Conservation (phyloP, 2,888 invertebrate genomes). For the Euzetes globulus region DNA sequence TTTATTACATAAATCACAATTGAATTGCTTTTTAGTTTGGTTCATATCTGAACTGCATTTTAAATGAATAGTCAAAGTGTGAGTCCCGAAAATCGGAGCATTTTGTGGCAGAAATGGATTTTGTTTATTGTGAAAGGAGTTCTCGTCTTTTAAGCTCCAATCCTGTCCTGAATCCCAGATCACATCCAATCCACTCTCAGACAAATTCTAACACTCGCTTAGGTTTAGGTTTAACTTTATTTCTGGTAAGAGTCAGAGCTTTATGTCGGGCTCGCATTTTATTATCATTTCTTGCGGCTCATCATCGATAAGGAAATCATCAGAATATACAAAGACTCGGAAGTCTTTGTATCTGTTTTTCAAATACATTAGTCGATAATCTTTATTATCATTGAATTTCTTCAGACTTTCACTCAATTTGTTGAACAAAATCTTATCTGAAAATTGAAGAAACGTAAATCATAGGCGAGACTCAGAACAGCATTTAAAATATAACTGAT, state of each 20-base stretch:
- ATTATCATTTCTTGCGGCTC: background rate
- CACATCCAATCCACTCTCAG: conserved; percentile 21
- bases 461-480: too few species aligned
- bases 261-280: background rate
- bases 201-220: background rate
- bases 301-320: background rate
- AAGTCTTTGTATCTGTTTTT: background rate
- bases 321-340: background rate
- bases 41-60: too few species aligned
- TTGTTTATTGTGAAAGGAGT: background rate
- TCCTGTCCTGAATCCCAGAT: background rate
- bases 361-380: background rate
- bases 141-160: background rate
- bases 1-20: conserved; percentile 11
- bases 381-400: background rate
- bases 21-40: background rate
- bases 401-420: background rate
- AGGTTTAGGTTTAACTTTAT: background rate
- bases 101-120: background rate
- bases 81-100: background rate
- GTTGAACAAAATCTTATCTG: background rate
- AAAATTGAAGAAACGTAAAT: background rate
- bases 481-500: background rate
- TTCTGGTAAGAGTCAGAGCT: too few species aligned
- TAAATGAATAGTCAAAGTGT: background rate